Percentiles rank a stretch among this genome's conserved stretches.
Conservation (phyloP, 2,113 vertebrate species). For the Phrynosoma blainvillii region DNA sequence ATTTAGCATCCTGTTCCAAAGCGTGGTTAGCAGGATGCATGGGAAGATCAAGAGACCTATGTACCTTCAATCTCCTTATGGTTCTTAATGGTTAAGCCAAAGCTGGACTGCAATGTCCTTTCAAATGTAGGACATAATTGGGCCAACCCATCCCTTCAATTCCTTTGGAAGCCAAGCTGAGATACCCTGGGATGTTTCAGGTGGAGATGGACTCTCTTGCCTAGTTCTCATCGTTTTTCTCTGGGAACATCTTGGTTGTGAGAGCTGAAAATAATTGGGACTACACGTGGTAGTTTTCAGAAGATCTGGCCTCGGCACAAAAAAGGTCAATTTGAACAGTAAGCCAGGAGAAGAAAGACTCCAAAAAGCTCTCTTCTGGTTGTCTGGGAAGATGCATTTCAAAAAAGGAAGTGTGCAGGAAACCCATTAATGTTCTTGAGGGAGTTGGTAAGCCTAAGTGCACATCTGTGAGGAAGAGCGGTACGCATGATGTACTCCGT, state of each 20-base stretch:
- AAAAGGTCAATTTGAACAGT: not conserved
- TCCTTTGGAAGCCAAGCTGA: not conserved
- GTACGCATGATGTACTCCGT: accelerated
- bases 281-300: not conserved
- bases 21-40: not conserved
- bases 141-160: not conserved
- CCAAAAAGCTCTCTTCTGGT: accelerated
- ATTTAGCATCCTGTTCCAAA: not conserved
- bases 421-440: not conserved
- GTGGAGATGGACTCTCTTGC: not conserved
- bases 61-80: too few relatives aligned
- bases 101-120: too few relatives aligned
- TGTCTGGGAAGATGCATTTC: not conserved
- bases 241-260: accelerated
- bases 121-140: not conserved
- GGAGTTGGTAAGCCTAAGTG: accelerated
- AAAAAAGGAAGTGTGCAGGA: not conserved
- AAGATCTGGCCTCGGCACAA: not conserved
- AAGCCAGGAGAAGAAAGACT: not conserved
- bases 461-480: not conserved
- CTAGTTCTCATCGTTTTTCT: not conserved
- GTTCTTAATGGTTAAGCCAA: too few relatives aligned
- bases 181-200: not conserved
- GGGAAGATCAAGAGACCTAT: too few relatives aligned
- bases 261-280: not conserved